Conservation (phyloP, 1,140 invertebrate genomes). For the Tetragnatha versicolor region DNA sequence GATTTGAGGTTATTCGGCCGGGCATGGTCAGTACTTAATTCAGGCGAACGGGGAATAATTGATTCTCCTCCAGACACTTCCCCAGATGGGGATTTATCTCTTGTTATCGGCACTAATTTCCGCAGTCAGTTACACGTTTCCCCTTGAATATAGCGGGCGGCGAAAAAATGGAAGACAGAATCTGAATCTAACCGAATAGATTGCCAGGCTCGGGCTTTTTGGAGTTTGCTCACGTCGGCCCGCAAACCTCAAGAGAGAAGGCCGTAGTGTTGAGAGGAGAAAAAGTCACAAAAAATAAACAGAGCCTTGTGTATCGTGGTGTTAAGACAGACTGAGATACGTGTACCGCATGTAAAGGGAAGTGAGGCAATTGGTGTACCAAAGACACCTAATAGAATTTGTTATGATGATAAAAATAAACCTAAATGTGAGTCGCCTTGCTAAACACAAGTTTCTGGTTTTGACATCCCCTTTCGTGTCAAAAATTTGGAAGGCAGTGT, state of each 20-base stretch:
- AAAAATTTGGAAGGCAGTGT: too few species aligned
- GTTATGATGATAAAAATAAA: slow-evolving; percentile 35
- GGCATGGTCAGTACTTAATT: too few species aligned
- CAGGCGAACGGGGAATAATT: too few species aligned
- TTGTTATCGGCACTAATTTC: slow-evolving; percentile 25
- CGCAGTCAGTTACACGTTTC: slow-evolving; percentile 28
- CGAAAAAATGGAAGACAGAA: slow-evolving; percentile 25
- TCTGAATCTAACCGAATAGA: slow-evolving; percentile 27
- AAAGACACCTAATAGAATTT: slow-evolving; percentile 45
- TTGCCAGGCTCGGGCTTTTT: not conserved
- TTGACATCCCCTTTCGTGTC: too few species aligned
- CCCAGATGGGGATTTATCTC: not conserved
- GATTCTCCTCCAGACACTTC: too few species aligned
- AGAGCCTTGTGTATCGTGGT: slow-evolving; percentile 17
- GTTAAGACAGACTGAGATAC: slow-evolving; percentile 36
- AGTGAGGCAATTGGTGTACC: slow-evolving; percentile 29
- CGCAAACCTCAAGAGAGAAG: slow-evolving; percentile 44
- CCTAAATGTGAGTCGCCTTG: not conserved
- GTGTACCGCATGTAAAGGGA: slow-evolving; percentile 32
- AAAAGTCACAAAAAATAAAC: slow-evolving; percentile 28
- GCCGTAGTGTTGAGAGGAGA: slow-evolving; percentile 27
- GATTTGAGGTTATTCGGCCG: too few species aligned
- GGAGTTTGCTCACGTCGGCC: slow-evolving; percentile 26
- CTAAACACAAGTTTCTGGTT: not conserved
- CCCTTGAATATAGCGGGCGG: not conserved